Percentiles rank a stretch among this genome's conserved stretches.
These are phyloP conservation scores for Neosilurus mollespiculum DNA, from an alignment of 2,797 vertebrate genomes.

Conservation along the genomic window DNA sequence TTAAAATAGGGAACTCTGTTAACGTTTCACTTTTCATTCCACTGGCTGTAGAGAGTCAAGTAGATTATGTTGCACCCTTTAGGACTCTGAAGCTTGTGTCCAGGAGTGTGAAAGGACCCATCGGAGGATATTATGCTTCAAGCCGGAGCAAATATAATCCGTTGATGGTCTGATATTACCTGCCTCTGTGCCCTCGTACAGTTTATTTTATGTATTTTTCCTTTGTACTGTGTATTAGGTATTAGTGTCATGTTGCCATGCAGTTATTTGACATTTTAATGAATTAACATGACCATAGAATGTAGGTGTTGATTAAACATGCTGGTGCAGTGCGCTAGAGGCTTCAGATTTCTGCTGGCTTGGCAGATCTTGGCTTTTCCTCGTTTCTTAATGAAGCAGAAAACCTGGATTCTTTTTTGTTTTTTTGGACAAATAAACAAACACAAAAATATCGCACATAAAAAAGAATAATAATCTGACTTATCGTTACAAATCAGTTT, in stretches of 20 bases:
- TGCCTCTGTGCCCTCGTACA: no score
- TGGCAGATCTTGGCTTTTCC: slow-evolving; percentile 39
- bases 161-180: background rate
- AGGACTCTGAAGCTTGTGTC: background rate
- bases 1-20: background rate
- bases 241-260: background rate
- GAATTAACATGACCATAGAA: background rate
- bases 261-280: background rate
- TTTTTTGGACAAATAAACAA: slow-evolving; percentile 36
- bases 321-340: background rate
- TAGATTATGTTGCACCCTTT: background rate
- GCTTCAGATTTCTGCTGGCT: slow-evolving; percentile 18
- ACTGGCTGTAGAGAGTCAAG: background rate
- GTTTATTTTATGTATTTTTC: background rate
- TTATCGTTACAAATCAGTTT: background rate
- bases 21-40: background rate
- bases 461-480: slow-evolving; percentile 28
- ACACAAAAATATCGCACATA: slow-evolving; percentile 36
- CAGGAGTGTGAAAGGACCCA: background rate
- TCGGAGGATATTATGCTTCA: background rate
- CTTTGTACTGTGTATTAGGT: no score
- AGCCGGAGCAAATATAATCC: background rate
- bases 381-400: slow-evolving; percentile 54
- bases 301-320: background rate
- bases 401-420: slow-evolving; percentile 26